phyloP scores from a whole-genome alignment of 2,888 invertebrate genomes.

The Nemotelus pantherinus region DNA sequence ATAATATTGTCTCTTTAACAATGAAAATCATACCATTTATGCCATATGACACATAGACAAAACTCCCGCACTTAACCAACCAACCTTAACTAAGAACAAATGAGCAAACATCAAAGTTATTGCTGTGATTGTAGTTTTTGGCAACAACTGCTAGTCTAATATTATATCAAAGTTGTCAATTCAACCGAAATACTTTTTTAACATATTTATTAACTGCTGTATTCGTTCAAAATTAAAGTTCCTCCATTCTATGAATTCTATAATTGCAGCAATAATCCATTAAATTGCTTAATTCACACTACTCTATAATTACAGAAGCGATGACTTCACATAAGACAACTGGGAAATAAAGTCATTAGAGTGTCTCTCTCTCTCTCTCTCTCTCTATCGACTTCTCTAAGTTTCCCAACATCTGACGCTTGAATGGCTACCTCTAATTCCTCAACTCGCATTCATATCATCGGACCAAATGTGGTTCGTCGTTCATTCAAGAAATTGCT shows the following conservation, averaged over 20 bases:
- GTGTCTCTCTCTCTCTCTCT: constrained; percentile 17
- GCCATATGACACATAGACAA: too few relatives aligned
- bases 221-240: too few relatives aligned
- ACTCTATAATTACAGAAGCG: constrained; percentile 2
- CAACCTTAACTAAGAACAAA: too few relatives aligned
- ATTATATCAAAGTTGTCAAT: too few relatives aligned
- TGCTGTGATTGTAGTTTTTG: too few relatives aligned
- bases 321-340: background rate
- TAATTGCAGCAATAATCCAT: background rate
- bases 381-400: background rate
- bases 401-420: constrained; percentile 29
- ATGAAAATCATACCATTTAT: too few relatives aligned
- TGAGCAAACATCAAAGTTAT: too few relatives aligned
- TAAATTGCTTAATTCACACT: constrained; percentile 26
- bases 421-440: constrained; percentile 27
- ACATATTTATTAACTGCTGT: too few relatives aligned
- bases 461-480: background rate
- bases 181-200: too few relatives aligned
- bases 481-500: constrained; percentile 25
- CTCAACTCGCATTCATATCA: constrained; percentile 5
- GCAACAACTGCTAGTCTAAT: too few relatives aligned
- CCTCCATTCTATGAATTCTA: constrained; percentile 1
- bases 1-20: too few relatives aligned
- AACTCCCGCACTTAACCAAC: too few relatives aligned
- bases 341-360: constrained; percentile 27